Evolutionary conservation across 1,140 invertebrate species (phyloP), one percentile per base, ranked within the genome.

Genomic region (Lepidurus arcticus): DNA sequence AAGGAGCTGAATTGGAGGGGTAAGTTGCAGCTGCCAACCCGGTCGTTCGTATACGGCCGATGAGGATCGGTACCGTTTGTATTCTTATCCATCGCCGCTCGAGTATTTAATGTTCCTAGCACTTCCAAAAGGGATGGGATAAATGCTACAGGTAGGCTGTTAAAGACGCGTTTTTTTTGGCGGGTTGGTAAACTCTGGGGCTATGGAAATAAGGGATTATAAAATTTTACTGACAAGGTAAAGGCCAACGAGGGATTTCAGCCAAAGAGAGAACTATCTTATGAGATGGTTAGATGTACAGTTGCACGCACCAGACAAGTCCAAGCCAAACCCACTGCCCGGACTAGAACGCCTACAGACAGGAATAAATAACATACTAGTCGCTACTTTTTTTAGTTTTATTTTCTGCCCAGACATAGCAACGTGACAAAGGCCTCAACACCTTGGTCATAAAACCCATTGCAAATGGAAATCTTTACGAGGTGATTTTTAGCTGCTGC

Each of bases 391-490:
- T 65, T 65, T 65, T 65, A 3, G 0, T 9, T 34, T 34, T 34
- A 34, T 34, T 34, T 34, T 34, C 34, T 34, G 34, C 34, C 34
- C 34, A 65, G 53, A 65, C 21, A 13, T 65, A 65, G 53, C 53
- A 65, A 65, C 21, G 53, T 65, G 53, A 65, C 53, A 65, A 65
- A 65, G 53, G 53, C 53, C 53, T 65, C 53, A 65, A 65, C 53
- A 65, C 53, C 53, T 65, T 65, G 53, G 53, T 65, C 53, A 65
- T 65, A 65, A 65, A 65, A 65, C 53, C 53, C 53, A 65, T 21
- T 65, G 53, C 53, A 65, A 65, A 65, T 65, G 53, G 53, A 65
- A 65, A 65, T 65, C 53, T 65, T 65, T 65, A 65, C 53, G 53
- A 65, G 53, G 53, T 65, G 53, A 65, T 21, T 65, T 13, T 65